phyloP scores from a whole-genome alignment of 2,888 invertebrate species.

The Idaea biselata region DNA sequence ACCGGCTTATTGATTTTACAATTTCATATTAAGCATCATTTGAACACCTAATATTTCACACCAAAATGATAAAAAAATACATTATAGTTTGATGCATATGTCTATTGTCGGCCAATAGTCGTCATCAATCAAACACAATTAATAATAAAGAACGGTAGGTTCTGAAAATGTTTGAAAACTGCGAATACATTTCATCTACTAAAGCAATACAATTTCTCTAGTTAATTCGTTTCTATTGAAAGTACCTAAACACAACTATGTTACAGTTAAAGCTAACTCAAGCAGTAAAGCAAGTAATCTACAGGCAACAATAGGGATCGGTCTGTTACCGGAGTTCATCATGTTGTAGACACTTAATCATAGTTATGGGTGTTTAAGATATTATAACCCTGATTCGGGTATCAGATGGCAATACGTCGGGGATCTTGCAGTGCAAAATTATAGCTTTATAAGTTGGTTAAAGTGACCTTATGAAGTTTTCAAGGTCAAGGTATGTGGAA shows the following conservation, averaged over 20 bases:
- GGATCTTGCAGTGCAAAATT: background rate
- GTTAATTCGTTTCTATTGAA: conserved; percentile 13
- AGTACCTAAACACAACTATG: conserved; percentile 20
- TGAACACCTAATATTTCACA: too few species aligned
- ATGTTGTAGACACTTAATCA: background rate
- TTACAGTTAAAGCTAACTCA: conserved; percentile 13
- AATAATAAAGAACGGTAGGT: too few species aligned
- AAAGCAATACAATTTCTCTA: background rate
- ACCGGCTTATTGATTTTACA: too few species aligned
- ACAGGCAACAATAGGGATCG: background rate
- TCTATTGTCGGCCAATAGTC: too few species aligned
- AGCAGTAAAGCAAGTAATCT: conserved; percentile 9
- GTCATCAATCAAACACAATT: too few species aligned
- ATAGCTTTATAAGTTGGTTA: background rate
- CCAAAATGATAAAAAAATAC: too few species aligned
- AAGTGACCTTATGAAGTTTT: background rate
- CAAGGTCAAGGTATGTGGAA: too few species aligned
- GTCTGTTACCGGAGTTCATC: conserved; percentile 1
- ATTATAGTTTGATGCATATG: too few species aligned
- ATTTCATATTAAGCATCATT: too few species aligned
- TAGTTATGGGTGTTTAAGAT: conserved; percentile 5
- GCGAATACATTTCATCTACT: background rate
- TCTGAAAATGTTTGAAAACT: background rate
- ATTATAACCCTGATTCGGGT: background rate
- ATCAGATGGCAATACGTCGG: background rate